phyloP scores from a whole-genome alignment of 2,113 vertebrate species.

The Atlantisia rogersi region DNA sequence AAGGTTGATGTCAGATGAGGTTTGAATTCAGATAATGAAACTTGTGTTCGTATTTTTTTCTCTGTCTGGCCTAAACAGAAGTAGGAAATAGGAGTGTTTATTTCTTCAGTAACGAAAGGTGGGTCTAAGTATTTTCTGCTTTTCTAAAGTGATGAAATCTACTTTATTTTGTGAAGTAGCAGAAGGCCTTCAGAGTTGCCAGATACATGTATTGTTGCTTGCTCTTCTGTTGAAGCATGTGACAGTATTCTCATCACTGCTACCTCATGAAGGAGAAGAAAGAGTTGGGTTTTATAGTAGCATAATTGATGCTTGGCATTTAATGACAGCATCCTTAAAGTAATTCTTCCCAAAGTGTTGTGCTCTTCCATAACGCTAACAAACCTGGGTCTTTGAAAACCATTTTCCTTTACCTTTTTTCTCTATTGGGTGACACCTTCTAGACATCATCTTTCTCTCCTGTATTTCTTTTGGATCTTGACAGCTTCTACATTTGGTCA shows the following conservation, averaged over 20 bases:
- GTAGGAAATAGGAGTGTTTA: background rate
- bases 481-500: conserved; percentile 57
- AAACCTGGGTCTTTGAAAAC: background rate
- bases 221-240: background rate
- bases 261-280: background rate
- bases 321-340: background rate
- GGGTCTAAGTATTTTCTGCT: background rate
- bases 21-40: conserved; percentile 6
- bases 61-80: background rate
- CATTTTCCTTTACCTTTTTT: background rate
- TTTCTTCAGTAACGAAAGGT: background rate
- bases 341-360: background rate
- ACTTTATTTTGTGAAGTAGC: background rate
- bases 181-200: background rate
- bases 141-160: background rate
- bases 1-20: background rate
- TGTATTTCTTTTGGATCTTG: conserved; percentile 54
- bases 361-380: background rate
- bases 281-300: background rate
- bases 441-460: conserved; percentile 8
- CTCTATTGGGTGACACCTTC: background rate
- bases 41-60: background rate
- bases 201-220: background rate
- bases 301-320: background rate
- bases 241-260: background rate